A percentile compares a stretch with the other conserved stretches of the same genome.
Evolutionary conservation across 2,113 vertebrate genomes (phyloP).

Genomic region (Willisornis vidua): DNA sequence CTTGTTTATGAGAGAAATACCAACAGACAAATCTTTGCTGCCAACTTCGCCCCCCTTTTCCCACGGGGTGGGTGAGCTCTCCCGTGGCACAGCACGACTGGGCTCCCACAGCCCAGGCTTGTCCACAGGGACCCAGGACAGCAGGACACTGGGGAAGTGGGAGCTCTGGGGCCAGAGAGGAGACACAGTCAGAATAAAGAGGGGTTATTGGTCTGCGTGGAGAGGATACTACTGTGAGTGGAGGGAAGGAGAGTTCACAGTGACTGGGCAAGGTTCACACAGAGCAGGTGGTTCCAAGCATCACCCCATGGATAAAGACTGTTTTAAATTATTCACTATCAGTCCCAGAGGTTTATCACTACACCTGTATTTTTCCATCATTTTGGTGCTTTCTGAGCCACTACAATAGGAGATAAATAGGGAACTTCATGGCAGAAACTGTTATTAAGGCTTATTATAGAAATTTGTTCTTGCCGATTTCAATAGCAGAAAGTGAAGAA

Average conservation of each 20-base stretch:
- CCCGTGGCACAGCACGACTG: background rate
- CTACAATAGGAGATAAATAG: constrained; percentile 64
- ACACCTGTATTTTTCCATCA: constrained; percentile 27
- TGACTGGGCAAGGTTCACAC: background rate
- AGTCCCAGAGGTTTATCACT: background rate
- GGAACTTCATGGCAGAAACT: constrained; percentile 36
- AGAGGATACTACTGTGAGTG: background rate
- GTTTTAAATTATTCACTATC: constrained; percentile 24
- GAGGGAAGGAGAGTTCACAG: background rate
- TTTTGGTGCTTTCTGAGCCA: constrained; percentile 27
- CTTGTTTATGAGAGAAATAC: background rate
- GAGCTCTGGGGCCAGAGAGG: background rate
- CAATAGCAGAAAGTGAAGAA: constrained; percentile 70
- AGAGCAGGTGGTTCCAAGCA: background rate
- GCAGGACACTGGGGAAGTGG: background rate
- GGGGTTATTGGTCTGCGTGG: background rate
- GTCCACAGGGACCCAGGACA: background rate
- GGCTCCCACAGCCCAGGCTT: background rate
- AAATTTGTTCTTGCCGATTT: constrained; percentile 59
- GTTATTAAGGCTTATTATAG: constrained; percentile 67
- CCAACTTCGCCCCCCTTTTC: background rate
- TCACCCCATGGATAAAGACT: background rate
- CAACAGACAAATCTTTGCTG: rapidly evolving
- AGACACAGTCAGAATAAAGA: background rate
- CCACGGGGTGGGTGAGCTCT: rapidly evolving